A percentile compares a stretch with the other conserved stretches of the same genome.
phyloP scores from a whole-genome alignment of 1,140 invertebrate genomes.

The Glossosoma conforme region DNA sequence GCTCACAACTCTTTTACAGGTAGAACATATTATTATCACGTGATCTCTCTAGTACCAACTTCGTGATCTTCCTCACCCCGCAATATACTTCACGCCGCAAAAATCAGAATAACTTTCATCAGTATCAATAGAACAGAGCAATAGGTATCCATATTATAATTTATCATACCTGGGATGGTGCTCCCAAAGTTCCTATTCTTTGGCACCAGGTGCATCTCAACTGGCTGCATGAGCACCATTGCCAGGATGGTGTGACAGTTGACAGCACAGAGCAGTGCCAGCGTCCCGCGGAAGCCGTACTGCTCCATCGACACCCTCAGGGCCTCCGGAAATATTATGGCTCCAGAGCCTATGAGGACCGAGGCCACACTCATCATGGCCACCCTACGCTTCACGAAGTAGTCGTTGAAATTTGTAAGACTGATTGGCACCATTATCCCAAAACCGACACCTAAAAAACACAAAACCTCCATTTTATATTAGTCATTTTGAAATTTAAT shows the following conservation, averaged over 20 bases:
- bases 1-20: too few relatives aligned
- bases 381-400: slow-evolving; percentile 46
- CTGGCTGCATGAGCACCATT: slow-evolving; percentile 55
- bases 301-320: slow-evolving; percentile 41
- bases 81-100: too few relatives aligned
- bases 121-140: too few relatives aligned
- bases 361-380: slow-evolving; percentile 50
- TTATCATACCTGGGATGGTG: background rate
- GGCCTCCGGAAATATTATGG: slow-evolving; percentile 44
- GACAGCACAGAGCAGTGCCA: slow-evolving; percentile 51
- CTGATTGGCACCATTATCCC: slow-evolving; percentile 48
- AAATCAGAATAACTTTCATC: too few relatives aligned
- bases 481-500: background rate
- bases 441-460: slow-evolving; percentile 40
- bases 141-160: too few relatives aligned
- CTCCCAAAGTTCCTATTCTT: slow-evolving; percentile 27
- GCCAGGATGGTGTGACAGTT: slow-evolving; percentile 52
- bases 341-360: slow-evolving; percentile 42
- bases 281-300: slow-evolving; percentile 51
- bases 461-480: too few relatives aligned
- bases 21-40: too few relatives aligned
- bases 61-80: too few relatives aligned
- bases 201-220: slow-evolving; percentile 55
- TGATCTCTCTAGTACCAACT: too few relatives aligned
- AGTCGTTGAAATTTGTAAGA: slow-evolving; percentile 49